Percentiles rank a stretch among this genome's conserved stretches.
Evolutionary conservation across 2,113 vertebrate genomes (phyloP).

Genomic region (Echinops telfairi): DNA sequence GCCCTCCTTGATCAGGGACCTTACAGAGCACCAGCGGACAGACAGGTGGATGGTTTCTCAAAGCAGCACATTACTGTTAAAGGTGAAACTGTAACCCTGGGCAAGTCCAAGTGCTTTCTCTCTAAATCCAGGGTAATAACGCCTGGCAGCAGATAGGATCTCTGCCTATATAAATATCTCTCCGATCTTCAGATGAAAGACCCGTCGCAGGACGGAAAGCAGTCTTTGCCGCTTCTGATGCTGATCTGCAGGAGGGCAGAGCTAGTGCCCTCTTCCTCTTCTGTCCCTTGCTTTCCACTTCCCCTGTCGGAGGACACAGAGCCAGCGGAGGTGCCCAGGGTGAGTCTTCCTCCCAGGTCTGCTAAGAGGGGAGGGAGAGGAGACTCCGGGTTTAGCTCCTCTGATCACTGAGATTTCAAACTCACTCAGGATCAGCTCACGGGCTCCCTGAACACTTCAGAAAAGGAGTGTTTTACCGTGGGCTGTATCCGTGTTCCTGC

Average conservation of each 20-base stretch:
- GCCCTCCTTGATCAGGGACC: neutral
- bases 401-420: neutral
- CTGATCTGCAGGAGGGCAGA: neutral
- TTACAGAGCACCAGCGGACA: neutral
- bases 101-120: constrained; percentile 32
- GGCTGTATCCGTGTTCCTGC: neutral
- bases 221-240: neutral
- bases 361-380: neutral
- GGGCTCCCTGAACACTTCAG: neutral
- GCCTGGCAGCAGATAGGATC: neutral
- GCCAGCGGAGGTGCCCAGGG: neutral
- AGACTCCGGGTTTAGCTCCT: neutral
- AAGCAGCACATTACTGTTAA: neutral
- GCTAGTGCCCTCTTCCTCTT: neutral
- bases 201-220: neutral
- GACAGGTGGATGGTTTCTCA: neutral
- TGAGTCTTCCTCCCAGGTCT: neutral
- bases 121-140: constrained; percentile 53
- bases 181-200: constrained; percentile 52
- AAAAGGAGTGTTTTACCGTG: neutral
- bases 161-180: constrained; percentile 18
- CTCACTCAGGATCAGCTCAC: neutral
- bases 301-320: neutral
- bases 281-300: neutral
- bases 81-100: constrained; percentile 41